Percentiles rank a stretch among this genome's conserved stretches.
Evolutionary conservation across 2,797 vertebrate species (phyloP).

Genomic region (Gobionotothen gibberifrons): DNA sequence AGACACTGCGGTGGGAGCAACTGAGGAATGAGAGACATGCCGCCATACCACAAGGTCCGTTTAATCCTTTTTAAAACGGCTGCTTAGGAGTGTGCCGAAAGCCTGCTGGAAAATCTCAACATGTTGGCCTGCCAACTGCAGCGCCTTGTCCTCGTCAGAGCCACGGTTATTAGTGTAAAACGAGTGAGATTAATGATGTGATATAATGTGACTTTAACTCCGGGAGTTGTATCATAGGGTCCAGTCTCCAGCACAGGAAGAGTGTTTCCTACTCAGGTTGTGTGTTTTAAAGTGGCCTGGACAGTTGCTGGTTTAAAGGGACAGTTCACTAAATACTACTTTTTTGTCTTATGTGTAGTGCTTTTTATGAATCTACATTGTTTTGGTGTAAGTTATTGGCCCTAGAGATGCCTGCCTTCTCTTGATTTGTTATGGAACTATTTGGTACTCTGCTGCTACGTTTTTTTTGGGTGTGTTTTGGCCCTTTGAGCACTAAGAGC

Average conservation of each 20-base stretch:
- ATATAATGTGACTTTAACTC: constrained; percentile 54
- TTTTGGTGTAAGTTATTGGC: no score
- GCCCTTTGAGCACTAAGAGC: no score
- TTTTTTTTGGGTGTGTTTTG: no score
- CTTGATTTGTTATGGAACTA: no score
- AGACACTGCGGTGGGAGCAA: constrained; percentile 24
- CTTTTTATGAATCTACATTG: no score
- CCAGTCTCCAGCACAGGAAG: constrained; percentile 21
- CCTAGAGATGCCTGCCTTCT: no score
- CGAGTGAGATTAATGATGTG: constrained; percentile 71
- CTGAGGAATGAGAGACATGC: constrained; percentile 40
- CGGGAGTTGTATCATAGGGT: constrained; percentile 21
- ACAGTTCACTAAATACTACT: no score
- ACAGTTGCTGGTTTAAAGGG: constrained; percentile 28
- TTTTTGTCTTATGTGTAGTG: no score
- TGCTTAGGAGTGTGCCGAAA: constrained; percentile 29
- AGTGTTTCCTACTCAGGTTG: constrained; percentile 21
- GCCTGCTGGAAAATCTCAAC: constrained; percentile 68
- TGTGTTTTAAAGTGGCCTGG: constrained; percentile 29
- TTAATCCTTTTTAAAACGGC: constrained; percentile 60
- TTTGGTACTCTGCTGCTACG: no score
- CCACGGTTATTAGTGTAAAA: constrained; percentile 50
- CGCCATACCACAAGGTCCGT: constrained; percentile 32
- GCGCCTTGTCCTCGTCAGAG: constrained; percentile 37
- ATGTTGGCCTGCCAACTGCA: constrained; percentile 47